Evolutionary conservation across 2,888 invertebrate genomes (phyloP).

Genomic region (Craniophora ligustri): DNA sequence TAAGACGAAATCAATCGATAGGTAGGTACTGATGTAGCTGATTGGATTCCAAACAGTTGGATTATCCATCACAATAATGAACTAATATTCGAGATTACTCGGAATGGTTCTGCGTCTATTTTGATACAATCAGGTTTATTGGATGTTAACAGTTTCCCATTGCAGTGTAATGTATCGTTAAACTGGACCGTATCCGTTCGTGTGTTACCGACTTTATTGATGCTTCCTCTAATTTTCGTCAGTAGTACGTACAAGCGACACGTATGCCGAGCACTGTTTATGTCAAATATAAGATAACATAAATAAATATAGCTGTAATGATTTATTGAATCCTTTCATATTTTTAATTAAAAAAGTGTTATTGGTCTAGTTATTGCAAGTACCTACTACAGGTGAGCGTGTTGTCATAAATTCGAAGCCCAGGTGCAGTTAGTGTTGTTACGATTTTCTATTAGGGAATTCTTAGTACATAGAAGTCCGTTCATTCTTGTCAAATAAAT

Average conservation of each 20-base stretch:
- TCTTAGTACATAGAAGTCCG: too few relatives aligned
- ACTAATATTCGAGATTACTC: constrained; percentile 63
- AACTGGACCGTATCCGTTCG: constrained; percentile 61
- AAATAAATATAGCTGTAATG: background rate
- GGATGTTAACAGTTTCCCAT: constrained; percentile 60
- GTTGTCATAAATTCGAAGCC: too few relatives aligned
- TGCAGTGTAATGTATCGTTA: constrained; percentile 59
- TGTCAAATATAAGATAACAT: background rate
- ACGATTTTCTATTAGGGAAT: too few relatives aligned
- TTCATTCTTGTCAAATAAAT: too few relatives aligned
- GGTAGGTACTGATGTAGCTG: constrained; percentile 51
- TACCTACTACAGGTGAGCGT: too few relatives aligned
- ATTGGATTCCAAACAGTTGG: constrained; percentile 63
- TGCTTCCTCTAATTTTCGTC: constrained; percentile 47
- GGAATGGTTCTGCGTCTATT: constrained; percentile 59
- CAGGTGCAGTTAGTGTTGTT: too few relatives aligned
- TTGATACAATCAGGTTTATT: constrained; percentile 60
- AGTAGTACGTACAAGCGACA: constrained; percentile 1
- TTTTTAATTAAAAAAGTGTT: too few relatives aligned
- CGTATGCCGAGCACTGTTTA: background rate
- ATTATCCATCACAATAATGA: constrained; percentile 66
- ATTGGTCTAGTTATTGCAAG: too few relatives aligned
- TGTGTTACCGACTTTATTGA: constrained; percentile 62
- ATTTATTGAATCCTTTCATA: too few relatives aligned
- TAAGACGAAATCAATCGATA: constrained; percentile 1